Conservation (phyloP, 2,797 vertebrate genomes). For the Acipenser oxyrinchus region DNA sequence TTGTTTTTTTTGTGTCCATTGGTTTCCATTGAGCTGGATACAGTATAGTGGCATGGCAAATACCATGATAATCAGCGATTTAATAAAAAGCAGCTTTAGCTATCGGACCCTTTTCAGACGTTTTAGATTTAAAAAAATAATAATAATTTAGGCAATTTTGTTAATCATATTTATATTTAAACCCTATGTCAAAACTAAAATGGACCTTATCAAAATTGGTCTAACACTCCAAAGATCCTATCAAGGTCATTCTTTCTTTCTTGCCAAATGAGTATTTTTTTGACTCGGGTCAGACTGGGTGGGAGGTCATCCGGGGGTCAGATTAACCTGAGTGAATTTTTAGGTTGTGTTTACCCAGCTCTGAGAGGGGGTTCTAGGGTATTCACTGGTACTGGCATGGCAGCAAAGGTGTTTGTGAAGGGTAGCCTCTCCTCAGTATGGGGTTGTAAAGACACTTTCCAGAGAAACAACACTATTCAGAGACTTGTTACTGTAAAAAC, state of each 20-base stretch:
- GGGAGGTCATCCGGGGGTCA: constrained; percentile 76
- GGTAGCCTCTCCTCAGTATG: constrained; percentile 33
- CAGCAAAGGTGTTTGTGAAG: constrained; percentile 50
- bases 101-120: too few species aligned
- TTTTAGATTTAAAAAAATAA: too few species aligned
- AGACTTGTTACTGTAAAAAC: constrained; percentile 37
- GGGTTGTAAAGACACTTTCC: constrained; percentile 48
- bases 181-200: too few species aligned
- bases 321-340: constrained; percentile 61
- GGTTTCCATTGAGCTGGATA: constrained; percentile 37
- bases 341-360: constrained; percentile 66
- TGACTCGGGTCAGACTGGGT: constrained; percentile 64
- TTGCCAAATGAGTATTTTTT: too few species aligned
- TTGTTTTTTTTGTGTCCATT: constrained; percentile 31
- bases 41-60: constrained; percentile 53
- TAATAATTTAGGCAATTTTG: too few species aligned
- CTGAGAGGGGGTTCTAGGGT: constrained; percentile 27
- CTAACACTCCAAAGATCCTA: too few species aligned
- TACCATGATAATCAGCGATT: constrained; percentile 56
- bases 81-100: constrained; percentile 50
- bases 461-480: constrained; percentile 21
- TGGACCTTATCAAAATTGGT: too few species aligned
- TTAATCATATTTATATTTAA: too few species aligned
- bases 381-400: constrained; percentile 21
- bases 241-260: too few species aligned